Percentiles rank a stretch among this genome's conserved stretches.
phyloP scores from a whole-genome alignment of 2,797 vertebrate species.

The Enteromius mattozi region DNA sequence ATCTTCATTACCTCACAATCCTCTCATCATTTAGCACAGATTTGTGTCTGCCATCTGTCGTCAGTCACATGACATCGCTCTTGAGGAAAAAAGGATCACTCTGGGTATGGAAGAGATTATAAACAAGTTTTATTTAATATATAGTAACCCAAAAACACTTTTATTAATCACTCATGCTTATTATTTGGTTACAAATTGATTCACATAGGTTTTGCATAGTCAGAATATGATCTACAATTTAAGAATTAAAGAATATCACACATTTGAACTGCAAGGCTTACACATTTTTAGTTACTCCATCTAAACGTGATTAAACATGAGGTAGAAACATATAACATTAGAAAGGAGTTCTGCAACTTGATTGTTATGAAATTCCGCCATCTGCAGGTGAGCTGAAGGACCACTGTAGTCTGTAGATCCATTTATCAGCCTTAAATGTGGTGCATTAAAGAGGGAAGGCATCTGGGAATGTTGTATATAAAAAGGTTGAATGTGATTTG shows the following conservation, averaged over 20 bases:
- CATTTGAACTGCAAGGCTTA: background rate
- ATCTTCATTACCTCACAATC: background rate
- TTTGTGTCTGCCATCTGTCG: constrained; percentile 11
- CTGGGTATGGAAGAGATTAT: background rate
- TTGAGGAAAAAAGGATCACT: background rate
- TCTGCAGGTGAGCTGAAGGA: constrained; percentile 15
- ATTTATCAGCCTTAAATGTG: background rate
- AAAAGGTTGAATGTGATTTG: background rate
- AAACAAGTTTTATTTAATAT: background rate
- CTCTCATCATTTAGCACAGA: background rate
- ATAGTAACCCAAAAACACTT: background rate
- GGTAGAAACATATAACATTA: background rate
- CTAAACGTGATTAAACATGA: background rate
- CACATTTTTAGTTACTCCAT: background rate
- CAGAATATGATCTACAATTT: background rate
- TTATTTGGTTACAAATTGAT: background rate
- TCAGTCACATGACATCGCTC: constrained; percentile 9
- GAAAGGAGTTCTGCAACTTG: background rate
- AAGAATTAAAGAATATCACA: background rate
- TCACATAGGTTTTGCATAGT: background rate
- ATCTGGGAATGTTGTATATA: background rate
- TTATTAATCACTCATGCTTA: background rate
- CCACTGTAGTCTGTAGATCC: background rate
- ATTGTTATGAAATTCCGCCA: constrained; percentile 27
- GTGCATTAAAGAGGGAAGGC: background rate